phyloP scores from a whole-genome alignment of 2,888 invertebrate genomes.

The Lagria hirta region DNA sequence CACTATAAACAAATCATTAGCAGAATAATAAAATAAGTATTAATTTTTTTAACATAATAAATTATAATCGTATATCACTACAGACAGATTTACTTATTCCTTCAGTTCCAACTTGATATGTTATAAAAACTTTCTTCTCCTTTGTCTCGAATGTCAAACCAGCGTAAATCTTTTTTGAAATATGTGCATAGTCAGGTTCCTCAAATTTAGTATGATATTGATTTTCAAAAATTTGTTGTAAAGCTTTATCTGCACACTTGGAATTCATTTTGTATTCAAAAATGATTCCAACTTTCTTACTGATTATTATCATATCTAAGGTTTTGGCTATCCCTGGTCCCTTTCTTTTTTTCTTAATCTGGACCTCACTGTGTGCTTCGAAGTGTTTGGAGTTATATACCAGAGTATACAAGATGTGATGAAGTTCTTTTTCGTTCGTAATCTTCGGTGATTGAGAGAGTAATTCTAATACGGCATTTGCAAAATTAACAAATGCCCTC shows the following conservation, averaged over 20 bases:
- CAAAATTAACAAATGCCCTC: slow-evolving; percentile 13
- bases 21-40: slow-evolving; percentile 4
- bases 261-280: slow-evolving; percentile 17
- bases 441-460: slow-evolving; percentile 8
- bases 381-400: slow-evolving; percentile 15
- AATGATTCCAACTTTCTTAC: slow-evolving; percentile 11
- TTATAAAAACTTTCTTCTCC: slow-evolving; percentile 13
- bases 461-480: slow-evolving; percentile 14
- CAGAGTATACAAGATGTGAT: slow-evolving; percentile 19
- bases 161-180: slow-evolving; percentile 14
- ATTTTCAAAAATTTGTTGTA: slow-evolving; percentile 15
- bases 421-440: slow-evolving; percentile 15
- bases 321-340: slow-evolving; percentile 15
- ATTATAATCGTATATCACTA: slow-evolving; percentile 13
- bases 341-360: slow-evolving; percentile 15
- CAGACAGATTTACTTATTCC: slow-evolving; percentile 12
- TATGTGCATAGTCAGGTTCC: slow-evolving; percentile 17
- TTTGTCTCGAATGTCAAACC: slow-evolving; percentile 13
- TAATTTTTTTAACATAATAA: slow-evolving; percentile 16
- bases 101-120: slow-evolving; percentile 15
- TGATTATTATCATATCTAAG: slow-evolving; percentile 14
- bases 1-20: slow-evolving; percentile 9
- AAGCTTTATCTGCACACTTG: slow-evolving; percentile 13
- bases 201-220: slow-evolving; percentile 16
- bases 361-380: slow-evolving; percentile 14